phyloP scores from a whole-genome alignment of 2,888 invertebrate species.

The Platycnemis pennipes region DNA sequence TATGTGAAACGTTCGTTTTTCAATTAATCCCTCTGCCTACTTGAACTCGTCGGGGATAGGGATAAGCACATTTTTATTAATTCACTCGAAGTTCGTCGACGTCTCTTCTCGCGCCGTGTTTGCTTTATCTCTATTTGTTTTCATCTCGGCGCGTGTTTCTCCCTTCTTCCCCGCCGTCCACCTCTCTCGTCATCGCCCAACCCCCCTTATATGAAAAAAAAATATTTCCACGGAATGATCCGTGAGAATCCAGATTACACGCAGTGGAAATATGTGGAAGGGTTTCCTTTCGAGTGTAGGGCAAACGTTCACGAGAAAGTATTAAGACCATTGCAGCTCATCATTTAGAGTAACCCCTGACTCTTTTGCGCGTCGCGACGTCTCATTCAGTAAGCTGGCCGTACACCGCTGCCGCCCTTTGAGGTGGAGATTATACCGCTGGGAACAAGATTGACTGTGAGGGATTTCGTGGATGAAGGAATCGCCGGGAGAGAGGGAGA shows the following conservation, averaged over 20 bases:
- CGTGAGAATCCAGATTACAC: constrained; percentile 66
- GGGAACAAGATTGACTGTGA: constrained; percentile 23
- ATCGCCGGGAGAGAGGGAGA: neutral
- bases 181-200: neutral
- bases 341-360: constrained; percentile 56
- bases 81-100: constrained; percentile 49
- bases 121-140: constrained; percentile 53
- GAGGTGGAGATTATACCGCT: constrained; percentile 9
- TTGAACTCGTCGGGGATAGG: constrained; percentile 41
- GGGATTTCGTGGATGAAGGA: neutral
- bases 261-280: constrained; percentile 63
- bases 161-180: constrained; percentile 30
- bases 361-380: constrained; percentile 46
- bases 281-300: constrained; percentile 53
- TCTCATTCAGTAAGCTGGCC: constrained; percentile 43
- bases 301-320: constrained; percentile 60
- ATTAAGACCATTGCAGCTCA: constrained; percentile 61
- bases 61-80: constrained; percentile 42
- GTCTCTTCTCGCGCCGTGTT: constrained; percentile 50
- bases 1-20: constrained; percentile 56
- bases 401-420: neutral
- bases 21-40: constrained; percentile 48
- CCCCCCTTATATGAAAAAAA: neutral
- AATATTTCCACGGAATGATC: constrained; percentile 15
- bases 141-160: neutral